Base-by-base conservation (phyloP, 2,888 invertebrate species). In the Invenusta paracnida region DNA sequence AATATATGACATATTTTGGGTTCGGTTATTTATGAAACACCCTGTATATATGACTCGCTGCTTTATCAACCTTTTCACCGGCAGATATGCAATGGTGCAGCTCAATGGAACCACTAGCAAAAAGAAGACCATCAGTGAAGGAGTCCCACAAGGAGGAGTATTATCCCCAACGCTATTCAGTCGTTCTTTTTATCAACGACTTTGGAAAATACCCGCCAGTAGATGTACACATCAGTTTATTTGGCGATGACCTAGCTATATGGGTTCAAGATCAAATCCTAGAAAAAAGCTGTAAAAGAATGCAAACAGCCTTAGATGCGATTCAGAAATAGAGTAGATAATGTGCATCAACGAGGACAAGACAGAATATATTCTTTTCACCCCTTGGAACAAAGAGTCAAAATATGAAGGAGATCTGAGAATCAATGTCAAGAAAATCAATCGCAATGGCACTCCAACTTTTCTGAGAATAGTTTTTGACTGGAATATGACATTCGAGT, bases 321-420 rank as follows among this genome's bases (percentile, higher is more conserved):
- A 79, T 79, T n/a, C 25, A 79, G 5, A 23, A 79, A 11, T 25
- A n/a, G 79, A 79, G 5, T 23, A 29, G 79, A 13, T 11, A n/a
- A 79, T 79, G 79, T 5, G n/a, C 2, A 79, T 79, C 79, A 79
- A 79, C n/a, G 79, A 79, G n/a, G n/a, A 79, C 29, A 79, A 79
- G n/a, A 29, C 79, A n/a, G 79, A 79, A n/a, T 79, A 79, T 23
- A 79, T 79, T 5, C 79, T 79, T 2, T 27, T 79, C 29, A 29
- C 79, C 5, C n/a, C 79, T 2, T 79, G 79, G 29, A 79, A 79
- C n/a, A 2, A n/a, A 5, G 79, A 79, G n/a, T 5, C n/a, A n/a
- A 79, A 79, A 2, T 79, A 11, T 2, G 29, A 79, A 79, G 29
- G 79, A 11, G 2, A 27, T 11, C 29, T 27, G n/a, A 79, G n/a